Conservation (phyloP, 2,888 invertebrate species). For the Mythimna ferrago region DNA sequence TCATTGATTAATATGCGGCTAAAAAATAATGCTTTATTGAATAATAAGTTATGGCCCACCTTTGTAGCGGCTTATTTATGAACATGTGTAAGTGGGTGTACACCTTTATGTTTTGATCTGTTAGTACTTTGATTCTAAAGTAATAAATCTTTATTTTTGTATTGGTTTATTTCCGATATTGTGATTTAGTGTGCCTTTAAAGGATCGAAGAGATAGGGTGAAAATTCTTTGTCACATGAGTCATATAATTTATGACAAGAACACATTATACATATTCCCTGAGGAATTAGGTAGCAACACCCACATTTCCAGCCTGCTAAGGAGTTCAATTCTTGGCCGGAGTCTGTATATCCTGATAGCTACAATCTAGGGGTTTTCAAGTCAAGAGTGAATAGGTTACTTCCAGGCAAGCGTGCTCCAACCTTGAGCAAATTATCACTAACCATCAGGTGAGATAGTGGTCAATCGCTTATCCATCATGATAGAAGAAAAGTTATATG, state of each 20-base stretch:
- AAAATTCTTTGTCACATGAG: background rate
- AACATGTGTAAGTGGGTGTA: slow-evolving; percentile 68
- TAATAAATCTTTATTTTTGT: slow-evolving; percentile 33
- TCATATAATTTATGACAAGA: background rate
- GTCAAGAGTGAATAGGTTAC: too few species aligned
- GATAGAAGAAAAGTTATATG: too few species aligned
- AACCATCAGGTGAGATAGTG: too few species aligned
- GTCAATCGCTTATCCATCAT: too few species aligned
- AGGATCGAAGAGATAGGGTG: background rate
- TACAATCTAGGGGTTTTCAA: too few species aligned
- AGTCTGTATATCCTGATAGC: too few species aligned
- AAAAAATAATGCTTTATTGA: slow-evolving; percentile 73
- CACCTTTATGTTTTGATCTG: slow-evolving; percentile 58
- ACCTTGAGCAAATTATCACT: too few species aligned
- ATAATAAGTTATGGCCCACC: slow-evolving; percentile 70
- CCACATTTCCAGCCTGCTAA: too few species aligned
- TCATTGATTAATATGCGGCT: slow-evolving; percentile 82
- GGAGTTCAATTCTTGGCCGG: too few species aligned
- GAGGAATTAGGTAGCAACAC: too few species aligned
- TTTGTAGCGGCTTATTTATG: slow-evolving; percentile 69
- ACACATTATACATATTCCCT: background rate
- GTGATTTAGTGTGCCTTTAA: slow-evolving; percentile 16
- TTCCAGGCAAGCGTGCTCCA: too few species aligned
- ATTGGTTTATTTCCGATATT: slow-evolving; percentile 36
- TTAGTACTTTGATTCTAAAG: slow-evolving; percentile 28